Evolutionary conservation across 2,113 vertebrate species (phyloP).

Genomic region (Nycticorax nycticorax): DNA sequence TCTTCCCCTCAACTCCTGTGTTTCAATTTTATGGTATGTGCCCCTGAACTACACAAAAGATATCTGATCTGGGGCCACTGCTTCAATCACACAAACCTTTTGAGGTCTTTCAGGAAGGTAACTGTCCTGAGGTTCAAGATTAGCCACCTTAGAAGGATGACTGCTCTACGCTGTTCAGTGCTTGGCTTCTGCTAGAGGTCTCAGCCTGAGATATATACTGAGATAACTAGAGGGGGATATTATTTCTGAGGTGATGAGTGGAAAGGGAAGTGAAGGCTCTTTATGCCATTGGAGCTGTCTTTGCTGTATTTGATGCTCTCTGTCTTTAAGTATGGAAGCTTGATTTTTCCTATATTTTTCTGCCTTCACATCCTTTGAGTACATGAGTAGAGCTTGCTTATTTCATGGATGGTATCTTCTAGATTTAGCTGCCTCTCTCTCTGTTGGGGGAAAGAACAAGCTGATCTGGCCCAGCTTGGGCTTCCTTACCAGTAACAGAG

Average conservation of each 20-base stretch:
- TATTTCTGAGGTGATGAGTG: background rate
- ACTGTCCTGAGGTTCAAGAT: background rate
- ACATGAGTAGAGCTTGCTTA: background rate
- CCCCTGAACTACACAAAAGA: background rate
- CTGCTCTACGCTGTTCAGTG: background rate
- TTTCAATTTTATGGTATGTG: accelerated
- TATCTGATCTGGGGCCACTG: background rate
- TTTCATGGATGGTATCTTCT: background rate
- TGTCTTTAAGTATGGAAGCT: background rate
- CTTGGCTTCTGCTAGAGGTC: background rate
- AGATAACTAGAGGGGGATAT: background rate
- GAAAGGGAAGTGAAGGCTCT: background rate
- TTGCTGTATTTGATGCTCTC: background rate
- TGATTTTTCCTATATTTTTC: background rate
- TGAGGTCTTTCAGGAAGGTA: background rate
- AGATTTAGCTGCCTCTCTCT: background rate
- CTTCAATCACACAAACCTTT: background rate
- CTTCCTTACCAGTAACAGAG: background rate
- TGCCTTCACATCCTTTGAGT: background rate
- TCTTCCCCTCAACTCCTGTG: background rate
- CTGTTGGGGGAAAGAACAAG: background rate
- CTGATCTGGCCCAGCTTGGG: background rate
- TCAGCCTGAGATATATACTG: background rate
- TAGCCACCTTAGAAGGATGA: background rate
- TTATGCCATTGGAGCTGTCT: background rate